Conservation (phyloP, 2,888 invertebrate genomes). For the Tryphoninae sp. region DNA sequence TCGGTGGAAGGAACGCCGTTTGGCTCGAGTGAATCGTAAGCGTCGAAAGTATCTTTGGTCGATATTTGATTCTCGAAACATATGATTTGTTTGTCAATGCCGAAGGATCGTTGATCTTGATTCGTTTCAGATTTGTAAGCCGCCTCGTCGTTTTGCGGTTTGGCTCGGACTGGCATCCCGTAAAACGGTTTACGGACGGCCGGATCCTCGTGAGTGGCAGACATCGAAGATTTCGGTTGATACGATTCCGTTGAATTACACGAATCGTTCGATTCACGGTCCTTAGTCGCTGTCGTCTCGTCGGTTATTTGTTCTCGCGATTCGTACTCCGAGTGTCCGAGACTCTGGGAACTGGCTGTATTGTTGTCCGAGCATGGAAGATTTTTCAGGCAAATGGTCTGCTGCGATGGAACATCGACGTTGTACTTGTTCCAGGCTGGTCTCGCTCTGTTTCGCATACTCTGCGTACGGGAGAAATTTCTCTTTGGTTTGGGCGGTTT, state of each 20-base stretch:
- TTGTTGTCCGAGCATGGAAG: slow-evolving; percentile 58
- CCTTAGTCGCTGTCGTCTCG: slow-evolving; percentile 10
- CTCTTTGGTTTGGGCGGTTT: slow-evolving; percentile 87
- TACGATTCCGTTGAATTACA: slow-evolving; percentile 2
- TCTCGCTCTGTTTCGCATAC: slow-evolving; percentile 76
- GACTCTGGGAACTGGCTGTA: slow-evolving; percentile 18
- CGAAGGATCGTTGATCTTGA: slow-evolving; percentile 35
- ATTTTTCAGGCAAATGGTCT: slow-evolving; percentile 57
- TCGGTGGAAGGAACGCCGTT: slow-evolving; percentile 60
- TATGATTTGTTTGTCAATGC: slow-evolving; percentile 33
- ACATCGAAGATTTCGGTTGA: neutral
- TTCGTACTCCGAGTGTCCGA: slow-evolving; percentile 24
- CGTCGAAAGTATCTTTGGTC: slow-evolving; percentile 73
- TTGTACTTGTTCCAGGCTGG: slow-evolving; percentile 77
- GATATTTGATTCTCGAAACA: slow-evolving; percentile 72
- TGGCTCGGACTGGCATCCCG: slow-evolving; percentile 30
- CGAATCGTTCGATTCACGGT: slow-evolving; percentile 22
- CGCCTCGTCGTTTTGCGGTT: slow-evolving; percentile 21
- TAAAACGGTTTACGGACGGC: slow-evolving; percentile 49
- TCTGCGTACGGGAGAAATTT: slow-evolving; percentile 76
- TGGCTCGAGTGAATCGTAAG: slow-evolving; percentile 76
- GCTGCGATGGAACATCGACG: slow-evolving; percentile 65
- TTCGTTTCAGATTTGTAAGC: slow-evolving; percentile 39
- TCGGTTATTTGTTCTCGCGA: slow-evolving; percentile 31
- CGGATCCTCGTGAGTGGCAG: slow-evolving; percentile 15